These are phyloP conservation scores for Acanthococcus lagerstroemiae DNA, from an alignment of 2,888 invertebrate species.

Conservation along the genomic window DNA sequence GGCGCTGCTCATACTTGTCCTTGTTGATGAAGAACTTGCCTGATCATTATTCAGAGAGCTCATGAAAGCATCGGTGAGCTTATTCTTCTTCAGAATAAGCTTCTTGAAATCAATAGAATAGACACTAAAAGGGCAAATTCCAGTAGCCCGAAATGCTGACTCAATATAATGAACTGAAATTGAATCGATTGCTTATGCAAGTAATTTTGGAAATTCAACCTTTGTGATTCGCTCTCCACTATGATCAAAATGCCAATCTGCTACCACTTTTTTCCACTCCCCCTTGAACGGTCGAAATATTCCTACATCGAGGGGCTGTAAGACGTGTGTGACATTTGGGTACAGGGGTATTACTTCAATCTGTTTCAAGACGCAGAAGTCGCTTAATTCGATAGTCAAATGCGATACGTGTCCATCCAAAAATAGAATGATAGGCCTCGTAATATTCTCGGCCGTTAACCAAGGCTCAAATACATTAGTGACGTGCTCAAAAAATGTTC, in stretches of 20 bases:
- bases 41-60: not conserved
- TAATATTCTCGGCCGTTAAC: conserved; percentile 28
- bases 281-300: conserved; percentile 37
- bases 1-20: not conserved
- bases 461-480: conserved; percentile 34
- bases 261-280: conserved; percentile 3
- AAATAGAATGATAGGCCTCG: conserved; percentile 34
- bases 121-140: not conserved
- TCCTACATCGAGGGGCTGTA: conserved; percentile 36
- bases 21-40: not conserved
- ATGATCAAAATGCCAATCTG: not conserved
- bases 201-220: not conserved
- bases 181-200: not conserved
- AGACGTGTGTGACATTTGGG: conserved; percentile 36
- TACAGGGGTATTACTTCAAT: conserved; percentile 34
- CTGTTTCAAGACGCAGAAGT: conserved; percentile 30
- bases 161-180: not conserved
- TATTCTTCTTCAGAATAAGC: not conserved
- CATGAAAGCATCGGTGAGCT: not conserved
- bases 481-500: conserved; percentile 35
- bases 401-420: conserved; percentile 35
- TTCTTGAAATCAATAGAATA: not conserved
- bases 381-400: conserved; percentile 31
- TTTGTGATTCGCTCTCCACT: not conserved
- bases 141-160: not conserved